Evolutionary conservation across 2,797 vertebrate species (phyloP), one percentile per base, ranked within the genome.

Genomic region (Chromobotia macracanthus): DNA sequence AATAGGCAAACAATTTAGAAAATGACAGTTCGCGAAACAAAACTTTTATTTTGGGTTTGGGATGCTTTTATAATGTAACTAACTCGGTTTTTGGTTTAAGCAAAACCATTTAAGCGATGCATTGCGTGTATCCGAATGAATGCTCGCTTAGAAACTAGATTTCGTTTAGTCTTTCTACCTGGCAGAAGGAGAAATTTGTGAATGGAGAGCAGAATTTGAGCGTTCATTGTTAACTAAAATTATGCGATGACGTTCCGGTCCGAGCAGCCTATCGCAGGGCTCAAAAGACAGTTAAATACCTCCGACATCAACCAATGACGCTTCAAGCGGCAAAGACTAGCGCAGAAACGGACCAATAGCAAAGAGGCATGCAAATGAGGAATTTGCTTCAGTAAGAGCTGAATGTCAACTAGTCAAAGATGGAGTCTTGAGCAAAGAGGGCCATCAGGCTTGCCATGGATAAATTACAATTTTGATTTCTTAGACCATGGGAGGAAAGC

Each of bases 381-480:
- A 91, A 93, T 93, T 90, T 91, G 94, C 93, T 92, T 94, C 92
- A 90, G 91, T 95, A 93, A 92, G 94, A 95, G 91, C 93, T 94
- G 95, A 95, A 96, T 96, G 96, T 97, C 96, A 97, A 96, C 94
- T 92, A 95, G 95, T 96, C 96, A 97, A 97, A 98, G 95, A 97
- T 97, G 97, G 96, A 97, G 96, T 95, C 94, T 89, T 92, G 86
- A 92, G 94, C 90, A 90, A 91, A 93, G 89, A 93, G 92, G 77
- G 94, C 95, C 95, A 95, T 92, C 93, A 94, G 95, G 92, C 92
- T 92, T 90, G 90, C 91, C 87, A 87, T 85, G 92, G 91, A 92
- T 90, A 90, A 87, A 91, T 88, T 85, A 82, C 80, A 80, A 79
- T 87, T 88, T 86, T 81, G 79, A 74, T 76, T 86, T 67, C 66